These are phyloP conservation scores for Bubo bubo DNA, from an alignment of 2,113 vertebrate species.

Conservation along the genomic window DNA sequence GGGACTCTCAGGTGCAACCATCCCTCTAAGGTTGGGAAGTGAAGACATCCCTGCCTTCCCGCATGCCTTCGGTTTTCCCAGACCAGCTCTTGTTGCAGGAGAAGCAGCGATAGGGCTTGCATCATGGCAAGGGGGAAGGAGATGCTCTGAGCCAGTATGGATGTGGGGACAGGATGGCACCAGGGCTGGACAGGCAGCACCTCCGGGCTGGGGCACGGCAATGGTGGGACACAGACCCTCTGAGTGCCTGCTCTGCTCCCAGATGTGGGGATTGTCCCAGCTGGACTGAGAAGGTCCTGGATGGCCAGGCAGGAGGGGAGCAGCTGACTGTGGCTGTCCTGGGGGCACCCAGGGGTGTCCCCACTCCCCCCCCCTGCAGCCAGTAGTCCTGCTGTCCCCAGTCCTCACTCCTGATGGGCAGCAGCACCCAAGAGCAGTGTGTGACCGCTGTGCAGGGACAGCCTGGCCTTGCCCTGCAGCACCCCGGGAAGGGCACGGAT, in stretches of 20 bases:
- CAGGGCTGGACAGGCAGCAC: not conserved
- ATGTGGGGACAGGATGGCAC: not conserved
- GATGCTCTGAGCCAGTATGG: rapidly evolving
- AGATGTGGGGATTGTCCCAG: not conserved
- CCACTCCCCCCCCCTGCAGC: rapidly evolving
- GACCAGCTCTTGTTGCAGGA: not conserved
- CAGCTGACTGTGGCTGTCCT: not conserved
- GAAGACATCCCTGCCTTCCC: not conserved
- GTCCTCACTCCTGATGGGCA: not conserved
- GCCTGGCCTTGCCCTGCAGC: not conserved
- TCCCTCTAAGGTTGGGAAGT: not conserved
- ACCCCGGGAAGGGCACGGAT: rapidly evolving
- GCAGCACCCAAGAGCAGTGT: not conserved
- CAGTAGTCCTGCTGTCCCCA: rapidly evolving
- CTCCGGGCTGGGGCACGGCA: not conserved
- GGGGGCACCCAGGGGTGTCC: rapidly evolving
- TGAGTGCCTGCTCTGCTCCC: rapidly evolving
- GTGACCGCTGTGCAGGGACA: not conserved
- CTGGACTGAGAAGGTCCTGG: not conserved
- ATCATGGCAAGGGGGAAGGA: rapidly evolving
- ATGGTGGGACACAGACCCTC: not conserved
- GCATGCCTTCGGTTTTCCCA: not conserved
- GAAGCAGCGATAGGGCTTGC: not conserved
- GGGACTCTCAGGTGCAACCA: not conserved
- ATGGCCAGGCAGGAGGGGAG: not conserved